phyloP scores from a whole-genome alignment of 2,113 vertebrate species.

The Phrynosoma blainvillii region DNA sequence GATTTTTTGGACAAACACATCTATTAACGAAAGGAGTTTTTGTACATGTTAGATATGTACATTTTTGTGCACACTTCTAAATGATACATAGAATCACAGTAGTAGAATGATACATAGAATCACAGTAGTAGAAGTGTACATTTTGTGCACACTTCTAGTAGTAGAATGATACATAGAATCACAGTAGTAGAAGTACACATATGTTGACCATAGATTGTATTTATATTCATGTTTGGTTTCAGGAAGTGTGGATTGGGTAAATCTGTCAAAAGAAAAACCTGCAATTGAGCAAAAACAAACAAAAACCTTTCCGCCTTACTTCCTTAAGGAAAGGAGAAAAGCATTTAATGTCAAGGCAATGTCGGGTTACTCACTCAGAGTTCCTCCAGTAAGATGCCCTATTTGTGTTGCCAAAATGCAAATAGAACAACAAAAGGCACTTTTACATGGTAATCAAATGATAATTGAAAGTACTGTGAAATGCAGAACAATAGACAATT shows the following conservation, averaged over 20 bases:
- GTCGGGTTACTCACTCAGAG: neutral
- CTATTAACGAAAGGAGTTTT: too few relatives aligned
- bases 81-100: too few relatives aligned
- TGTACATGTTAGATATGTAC: too few relatives aligned
- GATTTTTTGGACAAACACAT: too few relatives aligned
- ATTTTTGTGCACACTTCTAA: too few relatives aligned
- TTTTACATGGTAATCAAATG: conserved; percentile 6
- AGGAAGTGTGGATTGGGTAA: neutral
- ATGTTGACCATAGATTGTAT: neutral
- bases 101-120: too few relatives aligned
- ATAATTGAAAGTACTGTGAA: conserved; percentile 8
- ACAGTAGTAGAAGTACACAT: too few relatives aligned
- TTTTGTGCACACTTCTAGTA: too few relatives aligned
- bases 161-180: too few relatives aligned
- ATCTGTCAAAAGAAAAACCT: neutral
- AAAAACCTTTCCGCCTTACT: neutral
- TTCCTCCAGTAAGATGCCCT: neutral
- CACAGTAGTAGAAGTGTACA: too few relatives aligned
- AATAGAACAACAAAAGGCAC: conserved; percentile 6
- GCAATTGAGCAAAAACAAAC: too few relatives aligned
- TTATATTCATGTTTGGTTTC: neutral
- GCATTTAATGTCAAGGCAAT: neutral
- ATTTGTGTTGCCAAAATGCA: neutral
- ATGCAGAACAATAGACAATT: neutral
- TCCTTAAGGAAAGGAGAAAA: neutral